Base-by-base conservation (phyloP, 2,113 vertebrate species). In the Scortum barcoo region DNA sequence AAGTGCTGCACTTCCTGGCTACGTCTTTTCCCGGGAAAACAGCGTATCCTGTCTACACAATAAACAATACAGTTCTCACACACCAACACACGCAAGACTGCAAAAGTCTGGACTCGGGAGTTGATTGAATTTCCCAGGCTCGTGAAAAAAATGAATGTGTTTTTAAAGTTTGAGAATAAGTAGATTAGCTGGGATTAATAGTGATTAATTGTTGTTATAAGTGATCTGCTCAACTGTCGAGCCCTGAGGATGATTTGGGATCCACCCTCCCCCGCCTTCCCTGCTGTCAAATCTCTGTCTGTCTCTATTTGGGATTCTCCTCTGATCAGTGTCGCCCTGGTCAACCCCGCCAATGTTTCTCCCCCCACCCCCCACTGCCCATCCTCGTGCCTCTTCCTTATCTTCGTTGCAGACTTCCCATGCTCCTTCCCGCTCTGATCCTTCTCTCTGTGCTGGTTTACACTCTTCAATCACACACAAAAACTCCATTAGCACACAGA, bases 51-150 rank as follows among this genome's bases (percentile, higher is more conserved):
- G 95, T 93, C 89, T 75, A 75, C 86, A 92, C 91, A 93, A 93
- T 94, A 94, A 94, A 94, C 95, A 94, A 93, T 95, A 81, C 88
- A 60, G 88, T 95, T 95, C 95, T 95, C 95, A 95, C 94, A 94
- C 92, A 87, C 56, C 40, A 68, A 69, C 77, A 89, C 93, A 94
- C 88, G 90, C 91, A 76, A 91, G 78, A 54, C 87, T 48, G n/a
- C 78, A 78, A 80, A 84, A 17, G 72, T 58, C 68, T 83, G 82
- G n/a, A 74, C 57, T 62, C 56, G 17, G 75, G 58, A 77, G 54
- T 38, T 81, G 73, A 81, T 80, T 81, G 42, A 80, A 44, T 72
- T 92, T 93, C 90, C 86, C 89, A 86, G 69, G 68, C 72, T 78
- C 9, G 20, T 66, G 42, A 61, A 67, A 61, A 53, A 72, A 60